Conservation (phyloP, 2,888 invertebrate genomes). For the Polyommatus iphigenia region DNA sequence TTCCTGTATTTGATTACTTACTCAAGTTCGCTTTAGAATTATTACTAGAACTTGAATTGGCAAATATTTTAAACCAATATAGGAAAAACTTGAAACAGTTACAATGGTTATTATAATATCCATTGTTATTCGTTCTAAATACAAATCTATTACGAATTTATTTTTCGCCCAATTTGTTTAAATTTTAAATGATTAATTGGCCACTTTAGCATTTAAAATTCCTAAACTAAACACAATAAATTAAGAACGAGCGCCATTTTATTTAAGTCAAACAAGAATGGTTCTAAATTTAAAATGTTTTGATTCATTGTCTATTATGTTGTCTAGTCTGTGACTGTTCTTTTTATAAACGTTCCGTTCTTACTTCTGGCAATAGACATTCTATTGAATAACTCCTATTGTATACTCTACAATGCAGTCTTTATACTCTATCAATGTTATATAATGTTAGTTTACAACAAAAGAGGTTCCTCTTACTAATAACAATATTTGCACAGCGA, state of each 20-base stretch:
- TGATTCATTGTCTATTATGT: slow-evolving; percentile 17
- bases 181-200: not conserved
- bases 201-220: not conserved
- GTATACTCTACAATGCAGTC: not conserved
- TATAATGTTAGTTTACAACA: not conserved
- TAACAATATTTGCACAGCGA: not conserved
- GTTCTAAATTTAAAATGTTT: slow-evolving; percentile 25
- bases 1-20: too few species aligned
- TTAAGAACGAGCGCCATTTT: not conserved
- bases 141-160: not conserved
- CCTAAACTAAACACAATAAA: not conserved
- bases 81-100: not conserved
- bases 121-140: not conserved
- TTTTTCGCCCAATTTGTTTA: not conserved
- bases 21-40: too few species aligned
- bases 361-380: not conserved
- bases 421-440: slow-evolving; percentile 9
- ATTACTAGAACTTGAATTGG: too few species aligned
- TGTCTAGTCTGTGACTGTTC: slow-evolving; percentile 11
- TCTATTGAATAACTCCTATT: not conserved
- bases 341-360: not conserved
- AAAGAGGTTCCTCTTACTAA: not conserved
- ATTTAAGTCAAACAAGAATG: slow-evolving; percentile 1
- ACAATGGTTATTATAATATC: not conserved
- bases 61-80: not conserved